Evolutionary conservation across 1,140 invertebrate species (phyloP).

Genomic region (Carposina sasakii): DNA sequence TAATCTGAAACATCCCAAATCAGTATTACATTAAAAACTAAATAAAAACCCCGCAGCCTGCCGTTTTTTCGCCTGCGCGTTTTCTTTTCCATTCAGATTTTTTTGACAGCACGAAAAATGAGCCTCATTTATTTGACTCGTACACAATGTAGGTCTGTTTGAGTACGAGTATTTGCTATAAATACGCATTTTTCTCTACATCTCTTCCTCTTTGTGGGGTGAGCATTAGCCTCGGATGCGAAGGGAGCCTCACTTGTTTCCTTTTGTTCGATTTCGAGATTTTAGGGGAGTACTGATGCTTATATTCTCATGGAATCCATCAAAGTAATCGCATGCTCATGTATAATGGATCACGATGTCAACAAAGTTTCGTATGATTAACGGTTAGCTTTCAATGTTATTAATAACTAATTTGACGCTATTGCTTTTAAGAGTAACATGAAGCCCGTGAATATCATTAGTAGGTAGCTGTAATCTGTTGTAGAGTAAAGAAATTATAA

Average conservation of each 20-base stretch:
- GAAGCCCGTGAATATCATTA: too few species aligned
- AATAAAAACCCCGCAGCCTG: conserved; percentile 62
- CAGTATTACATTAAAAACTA: conserved; percentile 71
- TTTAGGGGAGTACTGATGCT: conserved; percentile 66
- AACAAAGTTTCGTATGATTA: conserved; percentile 51
- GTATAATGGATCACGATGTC: conserved; percentile 61
- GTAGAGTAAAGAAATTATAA: too few species aligned
- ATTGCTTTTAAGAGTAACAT: too few species aligned
- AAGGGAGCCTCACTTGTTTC: conserved; percentile 64
- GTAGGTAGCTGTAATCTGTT: too few species aligned
- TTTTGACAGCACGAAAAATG: conserved; percentile 73
- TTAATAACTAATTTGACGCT: too few species aligned
- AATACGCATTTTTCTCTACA: conserved; percentile 72
- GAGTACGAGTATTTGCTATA: conserved; percentile 73
- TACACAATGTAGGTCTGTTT: conserved; percentile 72
- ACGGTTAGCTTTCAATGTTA: conserved; percentile 35
- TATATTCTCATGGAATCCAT: conserved; percentile 63
- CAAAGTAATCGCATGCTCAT: conserved; percentile 63
- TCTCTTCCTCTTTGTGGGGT: conserved; percentile 66
- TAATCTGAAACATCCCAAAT: conserved; percentile 71
- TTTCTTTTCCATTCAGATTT: conserved; percentile 72
- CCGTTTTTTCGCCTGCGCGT: conserved; percentile 63
- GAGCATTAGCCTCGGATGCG: conserved; percentile 59
- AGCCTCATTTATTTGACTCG: conserved; percentile 71
- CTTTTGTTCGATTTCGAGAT: conserved; percentile 68